Base-by-base conservation (phyloP, 2,113 vertebrate species). In the Turnix velox region DNA sequence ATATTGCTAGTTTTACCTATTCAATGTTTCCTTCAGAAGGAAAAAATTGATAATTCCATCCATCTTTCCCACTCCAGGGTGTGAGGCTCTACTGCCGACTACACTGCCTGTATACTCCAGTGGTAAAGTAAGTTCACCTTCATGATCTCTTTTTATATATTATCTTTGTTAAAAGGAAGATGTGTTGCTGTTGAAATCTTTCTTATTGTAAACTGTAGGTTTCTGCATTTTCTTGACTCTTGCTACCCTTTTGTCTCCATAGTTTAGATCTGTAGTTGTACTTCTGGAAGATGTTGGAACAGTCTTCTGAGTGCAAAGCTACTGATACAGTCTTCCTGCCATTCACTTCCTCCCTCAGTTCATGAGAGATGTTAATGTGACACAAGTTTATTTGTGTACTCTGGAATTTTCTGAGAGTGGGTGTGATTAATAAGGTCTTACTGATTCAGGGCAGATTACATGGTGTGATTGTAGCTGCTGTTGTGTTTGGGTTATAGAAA, bases 41-140 rank as follows among this genome's bases (percentile, higher is more conserved):
- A 37, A 61, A 61, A 91, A 55, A 14, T 14, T 87, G 74, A 31
- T 92, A 61, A 91, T 49, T 12, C 30, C 17, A 2, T 57, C 14
- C 45, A 67, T 97, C 72, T 95, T 92, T 76, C 61, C 92, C 97
- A 88, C 82, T 74, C 22, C 95, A 99, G 99, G 99, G 99, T 37
- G 98, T 99, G 92, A 98, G 99, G 90, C 98, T 99, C 42, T 99
- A 99, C 97, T 99, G 99, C 96, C 98, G 99, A 43, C 98, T 99
- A 11, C 99, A 99, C 96, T 98, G 99, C 97, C 98, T 99, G 25
- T 98, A 98, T 87, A 98, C 96, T 55, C 99, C 99, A 7, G 98
- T 99, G 83, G 98, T 99, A 96, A 99, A 99, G 99, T 99, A 97
- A 99, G 99, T 98, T 80, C 52, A 61, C 22, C 40, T 74, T 68